Percentiles rank a stretch among this genome's conserved stretches.
These are phyloP conservation scores for Meloe dianella DNA, from an alignment of 2,888 invertebrate species.

Conservation along the genomic window DNA sequence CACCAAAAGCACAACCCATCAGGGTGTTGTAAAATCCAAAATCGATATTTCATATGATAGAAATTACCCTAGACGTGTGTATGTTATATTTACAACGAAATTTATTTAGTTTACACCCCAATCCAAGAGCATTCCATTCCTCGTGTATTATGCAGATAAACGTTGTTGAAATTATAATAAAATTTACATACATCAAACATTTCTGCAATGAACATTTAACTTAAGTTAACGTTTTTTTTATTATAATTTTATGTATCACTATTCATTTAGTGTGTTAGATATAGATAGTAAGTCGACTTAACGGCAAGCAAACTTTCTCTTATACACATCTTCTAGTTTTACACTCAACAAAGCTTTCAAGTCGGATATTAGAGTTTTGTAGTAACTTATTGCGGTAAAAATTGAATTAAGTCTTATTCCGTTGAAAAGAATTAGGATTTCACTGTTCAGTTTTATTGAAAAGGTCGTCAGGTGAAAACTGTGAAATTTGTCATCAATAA, in stretches of 20 bases:
- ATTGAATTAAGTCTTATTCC: neutral
- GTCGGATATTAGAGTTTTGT: conserved; percentile 2
- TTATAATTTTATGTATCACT: conserved; percentile 32
- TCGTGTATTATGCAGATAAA: conserved; percentile 42
- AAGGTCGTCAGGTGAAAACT: neutral
- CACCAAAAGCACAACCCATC: conserved; percentile 45
- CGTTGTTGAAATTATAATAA: conserved; percentile 33
- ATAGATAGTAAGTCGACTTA: conserved; percentile 30
- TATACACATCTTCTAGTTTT: conserved; percentile 13
- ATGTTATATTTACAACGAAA: conserved; percentile 21
- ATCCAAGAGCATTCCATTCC: conserved; percentile 34
- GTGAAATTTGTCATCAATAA: neutral
- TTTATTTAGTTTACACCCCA: conserved; percentile 40
- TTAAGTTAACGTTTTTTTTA: conserved; percentile 29
- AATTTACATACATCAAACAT: conserved; percentile 29
- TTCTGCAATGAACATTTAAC: conserved; percentile 37
- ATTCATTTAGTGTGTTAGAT: conserved; percentile 23
- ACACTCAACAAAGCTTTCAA: conserved; percentile 6
- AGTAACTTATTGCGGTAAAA: neutral
- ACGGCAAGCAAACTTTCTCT: conserved; percentile 25
- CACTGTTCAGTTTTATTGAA: neutral
- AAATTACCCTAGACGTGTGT: conserved; percentile 23
- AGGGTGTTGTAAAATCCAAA: conserved; percentile 44
- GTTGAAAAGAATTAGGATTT: neutral
- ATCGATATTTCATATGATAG: conserved; percentile 47